These are phyloP conservation scores for Lampris incognitus DNA, from an alignment of 2,113 vertebrate species.

Conservation along the genomic window DNA sequence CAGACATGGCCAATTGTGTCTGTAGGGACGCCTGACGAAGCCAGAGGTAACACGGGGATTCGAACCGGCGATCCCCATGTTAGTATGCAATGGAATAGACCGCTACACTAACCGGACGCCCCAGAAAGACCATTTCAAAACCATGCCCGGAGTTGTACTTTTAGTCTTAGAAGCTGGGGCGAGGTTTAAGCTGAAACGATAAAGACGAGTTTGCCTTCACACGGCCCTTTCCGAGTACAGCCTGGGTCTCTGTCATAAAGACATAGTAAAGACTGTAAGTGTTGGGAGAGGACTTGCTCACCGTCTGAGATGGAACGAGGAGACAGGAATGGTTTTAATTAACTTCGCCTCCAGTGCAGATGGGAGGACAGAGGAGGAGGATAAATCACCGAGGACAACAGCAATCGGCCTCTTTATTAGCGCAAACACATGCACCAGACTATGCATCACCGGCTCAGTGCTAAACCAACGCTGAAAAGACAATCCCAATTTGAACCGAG, in stretches of 20 bases:
- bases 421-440: conserved; percentile 49
- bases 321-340: conserved; percentile 74
- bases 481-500: conserved; percentile 47
- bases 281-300: conserved; percentile 69
- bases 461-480: conserved; percentile 63
- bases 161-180: conserved; percentile 25
- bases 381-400: conserved; percentile 78
- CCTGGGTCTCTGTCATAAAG: conserved; percentile 50
- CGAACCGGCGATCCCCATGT: no score
- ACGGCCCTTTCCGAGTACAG: conserved; percentile 33
- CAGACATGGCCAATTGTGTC: no score
- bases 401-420: conserved; percentile 77
- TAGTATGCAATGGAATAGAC: no score
- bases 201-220: neutral
- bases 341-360: conserved; percentile 67
- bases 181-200: conserved; percentile 18
- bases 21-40: no score
- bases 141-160: neutral
- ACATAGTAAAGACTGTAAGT: conserved; percentile 67
- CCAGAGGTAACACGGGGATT: no score
- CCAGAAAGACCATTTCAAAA: conserved; percentile 1
- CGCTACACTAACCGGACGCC: no score
- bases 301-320: conserved; percentile 58
- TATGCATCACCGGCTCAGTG: conserved; percentile 50
- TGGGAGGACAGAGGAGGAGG: conserved; percentile 52